Evolutionary conservation across 2,888 invertebrate species (phyloP).

Genomic region (Syrphus vitripennis): DNA sequence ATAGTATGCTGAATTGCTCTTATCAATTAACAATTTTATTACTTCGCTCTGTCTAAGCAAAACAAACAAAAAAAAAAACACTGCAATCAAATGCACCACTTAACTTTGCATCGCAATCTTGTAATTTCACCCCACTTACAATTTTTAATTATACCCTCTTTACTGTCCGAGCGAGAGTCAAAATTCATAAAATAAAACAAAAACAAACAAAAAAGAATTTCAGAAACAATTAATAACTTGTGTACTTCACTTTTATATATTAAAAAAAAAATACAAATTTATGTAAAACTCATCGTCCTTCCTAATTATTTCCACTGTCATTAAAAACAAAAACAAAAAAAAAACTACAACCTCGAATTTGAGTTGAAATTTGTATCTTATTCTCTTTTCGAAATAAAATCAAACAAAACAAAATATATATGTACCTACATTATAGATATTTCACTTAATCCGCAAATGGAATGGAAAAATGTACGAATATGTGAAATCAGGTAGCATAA

Average conservation of each 20-base stretch:
- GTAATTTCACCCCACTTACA: conserved; percentile 6
- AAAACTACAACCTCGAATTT: background rate
- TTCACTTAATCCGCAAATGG: conserved; percentile 57
- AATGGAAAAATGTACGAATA: conserved; percentile 57
- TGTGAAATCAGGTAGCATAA: conserved; percentile 45
- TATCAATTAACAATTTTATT: conserved; percentile 11
- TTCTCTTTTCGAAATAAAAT: background rate
- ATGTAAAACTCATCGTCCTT: conserved; percentile 5
- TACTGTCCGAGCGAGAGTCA: background rate
- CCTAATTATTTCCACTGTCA: background rate
- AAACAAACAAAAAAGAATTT: background rate
- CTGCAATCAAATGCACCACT: conserved; percentile 7
- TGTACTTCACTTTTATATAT: conserved; percentile 14
- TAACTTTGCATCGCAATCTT: background rate
- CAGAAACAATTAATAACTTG: conserved; percentile 21
- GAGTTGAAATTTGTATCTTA: background rate
- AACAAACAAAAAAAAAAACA: background rate
- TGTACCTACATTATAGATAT: background rate
- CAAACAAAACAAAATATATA: background rate
- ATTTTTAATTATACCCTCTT: conserved; percentile 6
- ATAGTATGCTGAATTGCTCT: background rate
- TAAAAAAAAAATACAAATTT: background rate
- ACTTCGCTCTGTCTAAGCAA: background rate
- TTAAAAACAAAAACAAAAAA: background rate
- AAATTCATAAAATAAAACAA: background rate